Conservation (phyloP, 2,888 invertebrate species). For the Oxyteleia sp. region DNA sequence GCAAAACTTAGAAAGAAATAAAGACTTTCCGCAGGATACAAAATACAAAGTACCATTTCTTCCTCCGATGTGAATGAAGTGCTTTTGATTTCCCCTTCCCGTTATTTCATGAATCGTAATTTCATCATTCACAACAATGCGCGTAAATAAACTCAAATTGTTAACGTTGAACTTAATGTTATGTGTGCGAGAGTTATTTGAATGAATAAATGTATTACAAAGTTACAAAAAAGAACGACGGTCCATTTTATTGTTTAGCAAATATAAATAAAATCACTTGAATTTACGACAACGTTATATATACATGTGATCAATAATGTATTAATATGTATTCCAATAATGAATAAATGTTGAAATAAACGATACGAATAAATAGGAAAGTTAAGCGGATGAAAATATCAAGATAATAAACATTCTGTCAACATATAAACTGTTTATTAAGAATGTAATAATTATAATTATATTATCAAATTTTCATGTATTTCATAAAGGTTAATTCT, state of each 20-base stretch:
- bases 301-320: constrained; percentile 9
- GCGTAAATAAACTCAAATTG: constrained; percentile 12
- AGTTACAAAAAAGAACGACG: constrained; percentile 1
- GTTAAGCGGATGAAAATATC: constrained; percentile 9
- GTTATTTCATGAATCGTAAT: constrained; percentile 29
- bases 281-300: constrained; percentile 4
- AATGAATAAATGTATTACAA: constrained; percentile 7
- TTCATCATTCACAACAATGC: constrained; percentile 25
- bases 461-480: too few species aligned
- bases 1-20: constrained; percentile 43
- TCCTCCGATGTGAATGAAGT: not conserved
- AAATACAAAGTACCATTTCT: constrained; percentile 23
- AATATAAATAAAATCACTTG: constrained; percentile 12
- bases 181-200: not conserved
- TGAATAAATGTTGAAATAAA: constrained; percentile 17
- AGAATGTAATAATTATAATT: too few species aligned
- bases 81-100: constrained; percentile 14
- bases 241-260: constrained; percentile 2
- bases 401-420: too few species aligned
- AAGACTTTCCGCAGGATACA: constrained; percentile 34
- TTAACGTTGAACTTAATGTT: not conserved
- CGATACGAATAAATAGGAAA: constrained; percentile 12
- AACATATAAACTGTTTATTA: too few species aligned
- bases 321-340: constrained; percentile 10
- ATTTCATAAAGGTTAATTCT: too few species aligned